These are phyloP conservation scores for Chelmon rostratus DNA, from an alignment of 2,797 vertebrate species.

Conservation along the genomic window DNA sequence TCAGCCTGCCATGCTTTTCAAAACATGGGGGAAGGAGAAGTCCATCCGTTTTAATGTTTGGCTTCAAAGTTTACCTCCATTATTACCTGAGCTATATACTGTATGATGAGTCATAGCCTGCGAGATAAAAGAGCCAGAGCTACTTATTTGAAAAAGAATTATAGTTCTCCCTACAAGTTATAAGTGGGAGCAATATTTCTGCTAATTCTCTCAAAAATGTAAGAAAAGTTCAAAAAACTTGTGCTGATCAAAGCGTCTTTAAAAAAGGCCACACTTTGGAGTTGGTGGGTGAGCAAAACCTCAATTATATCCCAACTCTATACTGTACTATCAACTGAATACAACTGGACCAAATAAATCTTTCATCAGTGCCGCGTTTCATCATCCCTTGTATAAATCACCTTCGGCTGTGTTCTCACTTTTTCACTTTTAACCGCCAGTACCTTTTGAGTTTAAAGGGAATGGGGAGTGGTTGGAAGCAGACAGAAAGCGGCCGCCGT, in stretches of 20 bases:
- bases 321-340: conserved; percentile 8
- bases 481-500: conserved; percentile 14
- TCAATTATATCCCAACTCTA: not conserved
- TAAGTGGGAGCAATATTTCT: not conserved
- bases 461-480: conserved; percentile 32
- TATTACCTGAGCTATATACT: conserved; percentile 58
- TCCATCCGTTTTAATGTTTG: conserved; percentile 50
- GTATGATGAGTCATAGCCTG: conserved; percentile 50
- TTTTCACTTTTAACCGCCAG: conserved; percentile 29
- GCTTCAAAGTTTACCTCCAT: conserved; percentile 57
- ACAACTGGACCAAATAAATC: conserved; percentile 26
- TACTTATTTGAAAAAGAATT: conserved; percentile 23
- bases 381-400: conserved; percentile 52
- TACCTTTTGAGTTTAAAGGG: conserved; percentile 37
- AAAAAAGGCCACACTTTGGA: conserved; percentile 6
- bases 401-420: conserved; percentile 42
- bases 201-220: conserved; percentile 10
- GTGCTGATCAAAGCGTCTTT: not conserved
- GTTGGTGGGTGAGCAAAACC: not conserved
- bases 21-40: conserved; percentile 37
- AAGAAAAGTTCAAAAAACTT: conserved; percentile 9
- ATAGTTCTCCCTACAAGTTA: not conserved
- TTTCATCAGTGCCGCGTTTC: conserved; percentile 48
- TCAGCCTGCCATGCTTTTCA: conserved; percentile 63
- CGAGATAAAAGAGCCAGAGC: conserved; percentile 17